Evolutionary conservation across 1,140 invertebrate species (phyloP), one percentile per base, ranked within the genome.

Genomic region (Hirudo medicinalis): DNA sequence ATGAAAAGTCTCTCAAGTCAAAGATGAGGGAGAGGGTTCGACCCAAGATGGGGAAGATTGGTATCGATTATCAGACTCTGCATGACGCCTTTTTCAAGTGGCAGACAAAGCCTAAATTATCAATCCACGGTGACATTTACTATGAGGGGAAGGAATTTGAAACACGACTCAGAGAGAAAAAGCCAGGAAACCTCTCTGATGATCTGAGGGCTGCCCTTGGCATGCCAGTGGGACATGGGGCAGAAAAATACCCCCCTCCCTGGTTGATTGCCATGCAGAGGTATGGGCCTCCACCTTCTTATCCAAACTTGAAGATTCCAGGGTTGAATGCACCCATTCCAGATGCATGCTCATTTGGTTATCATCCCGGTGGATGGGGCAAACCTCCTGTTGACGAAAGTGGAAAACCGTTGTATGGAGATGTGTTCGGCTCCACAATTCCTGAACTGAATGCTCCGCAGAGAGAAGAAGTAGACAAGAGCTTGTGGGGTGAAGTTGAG

Each of bases 91-190:
- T 99, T 82, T 99, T 99, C 84, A 94, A 94, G 79, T 98, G 93
- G 92, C 97, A 99, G 81, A 97, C 93, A 0, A 99, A 99, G 82
- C 96, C 97, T 0, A 88, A 90, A 75, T 94, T 99, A 91, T 97
- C 94, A 0, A 96, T 96, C 77, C 96, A 97, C 81, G 97, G 96
- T 20, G 97, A 99, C 84, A 83, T 99, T 0, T 99, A 99, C 82
- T 99, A 99, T 82, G 97, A 99, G 83, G 97, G 97, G n/a, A 99
- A 99, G 82, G 97, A 99, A 82, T 97, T 97, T 83, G 97, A 99
- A 82, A 98, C 95, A 0, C 86, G 94, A 55, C 84, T 99, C 54
- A 92, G 94, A 76, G 96, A 98, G 78, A 99, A 99, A 82, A 99
- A 99, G 80, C 97, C 96, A 0, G 97, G 97, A 0, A 94, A 97